Percentiles rank a stretch among this genome's conserved stretches.
These are phyloP conservation scores for Scaptomyza polygonia DNA, from an alignment of 2,888 invertebrate genomes.

Conservation along the genomic window DNA sequence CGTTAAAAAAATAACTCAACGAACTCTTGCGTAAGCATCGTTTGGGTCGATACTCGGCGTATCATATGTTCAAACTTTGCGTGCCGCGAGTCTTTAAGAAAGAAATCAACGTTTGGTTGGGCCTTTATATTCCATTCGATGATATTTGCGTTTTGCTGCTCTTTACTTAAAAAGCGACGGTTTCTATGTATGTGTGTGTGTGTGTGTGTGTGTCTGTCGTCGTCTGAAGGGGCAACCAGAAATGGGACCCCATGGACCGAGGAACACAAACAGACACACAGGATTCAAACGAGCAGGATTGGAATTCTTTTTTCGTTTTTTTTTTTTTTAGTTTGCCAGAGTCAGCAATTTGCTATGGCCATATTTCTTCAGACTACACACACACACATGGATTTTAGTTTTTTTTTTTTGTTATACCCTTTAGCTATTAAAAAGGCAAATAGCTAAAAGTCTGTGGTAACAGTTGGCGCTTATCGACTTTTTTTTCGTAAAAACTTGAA, in stretches of 20 bases:
- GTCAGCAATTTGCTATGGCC: slow-evolving; percentile 78
- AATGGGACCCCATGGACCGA: slow-evolving; percentile 32
- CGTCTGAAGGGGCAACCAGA: background rate
- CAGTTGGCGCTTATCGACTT: background rate
- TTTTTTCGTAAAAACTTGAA: no score
- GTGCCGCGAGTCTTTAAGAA: no score
- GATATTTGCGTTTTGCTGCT: slow-evolving; percentile 80
- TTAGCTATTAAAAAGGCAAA: slow-evolving; percentile 5
- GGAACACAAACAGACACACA: slow-evolving; percentile 6
- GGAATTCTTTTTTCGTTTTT: slow-evolving; percentile 36
- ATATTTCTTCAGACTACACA: slow-evolving; percentile 71
- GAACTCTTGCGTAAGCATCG: no score
- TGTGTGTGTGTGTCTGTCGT: background rate
- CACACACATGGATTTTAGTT: slow-evolving; percentile 59
- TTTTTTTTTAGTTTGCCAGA: slow-evolving; percentile 73
- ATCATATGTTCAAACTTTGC: no score
- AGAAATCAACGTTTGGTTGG: no score
- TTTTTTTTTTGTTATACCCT: slow-evolving; percentile 32
- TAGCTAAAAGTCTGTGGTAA: background rate
- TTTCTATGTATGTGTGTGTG: no score
- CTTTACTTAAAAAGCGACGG: slow-evolving; percentile 70
- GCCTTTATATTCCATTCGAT: slow-evolving; percentile 81
- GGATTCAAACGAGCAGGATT: slow-evolving; percentile 34
- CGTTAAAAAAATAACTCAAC: no score
- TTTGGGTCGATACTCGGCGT: no score